These are phyloP conservation scores for Luehdorfia chinensis DNA, from an alignment of 1,140 invertebrate species.

Conservation along the genomic window DNA sequence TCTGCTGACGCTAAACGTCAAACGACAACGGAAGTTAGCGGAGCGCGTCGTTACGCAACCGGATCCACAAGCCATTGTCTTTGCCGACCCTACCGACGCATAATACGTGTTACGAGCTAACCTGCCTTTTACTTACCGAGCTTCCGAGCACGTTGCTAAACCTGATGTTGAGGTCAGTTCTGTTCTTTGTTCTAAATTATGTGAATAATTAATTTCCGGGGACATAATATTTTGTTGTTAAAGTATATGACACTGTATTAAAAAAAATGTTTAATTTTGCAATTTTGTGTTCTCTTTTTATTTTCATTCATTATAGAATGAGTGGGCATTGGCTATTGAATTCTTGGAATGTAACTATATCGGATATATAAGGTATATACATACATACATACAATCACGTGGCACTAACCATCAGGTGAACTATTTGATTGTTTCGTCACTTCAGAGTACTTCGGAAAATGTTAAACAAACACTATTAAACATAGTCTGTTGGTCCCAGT, in stretches of 20 bases:
- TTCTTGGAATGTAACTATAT: too few relatives aligned
- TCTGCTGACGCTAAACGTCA: slow-evolving; percentile 29
- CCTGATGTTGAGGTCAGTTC: not conserved
- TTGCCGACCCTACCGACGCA: slow-evolving; percentile 30
- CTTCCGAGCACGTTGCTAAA: slow-evolving; percentile 1
- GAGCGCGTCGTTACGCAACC: slow-evolving; percentile 51
- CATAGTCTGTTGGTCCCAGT: too few relatives aligned
- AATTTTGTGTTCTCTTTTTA: too few relatives aligned
- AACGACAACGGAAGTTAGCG: slow-evolving; percentile 53
- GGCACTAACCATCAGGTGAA: too few relatives aligned
- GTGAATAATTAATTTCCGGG: not conserved
- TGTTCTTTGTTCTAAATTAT: slow-evolving; percentile 1
- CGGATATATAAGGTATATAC: too few relatives aligned
- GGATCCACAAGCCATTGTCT: slow-evolving; percentile 44
- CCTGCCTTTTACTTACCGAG: slow-evolving; percentile 3
- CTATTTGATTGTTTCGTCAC: too few relatives aligned
- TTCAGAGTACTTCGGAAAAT: too few relatives aligned
- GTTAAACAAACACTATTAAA: too few relatives aligned
- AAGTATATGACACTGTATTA: not conserved
- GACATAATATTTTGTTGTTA: not conserved
- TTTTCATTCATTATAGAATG: too few relatives aligned
- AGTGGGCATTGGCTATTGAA: too few relatives aligned
- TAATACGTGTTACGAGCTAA: slow-evolving; percentile 13
- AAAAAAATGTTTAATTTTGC: too few relatives aligned
- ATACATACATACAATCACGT: too few relatives aligned